Conservation (phyloP, 2,888 invertebrate species). For the Drosophila kokeensis region DNA sequence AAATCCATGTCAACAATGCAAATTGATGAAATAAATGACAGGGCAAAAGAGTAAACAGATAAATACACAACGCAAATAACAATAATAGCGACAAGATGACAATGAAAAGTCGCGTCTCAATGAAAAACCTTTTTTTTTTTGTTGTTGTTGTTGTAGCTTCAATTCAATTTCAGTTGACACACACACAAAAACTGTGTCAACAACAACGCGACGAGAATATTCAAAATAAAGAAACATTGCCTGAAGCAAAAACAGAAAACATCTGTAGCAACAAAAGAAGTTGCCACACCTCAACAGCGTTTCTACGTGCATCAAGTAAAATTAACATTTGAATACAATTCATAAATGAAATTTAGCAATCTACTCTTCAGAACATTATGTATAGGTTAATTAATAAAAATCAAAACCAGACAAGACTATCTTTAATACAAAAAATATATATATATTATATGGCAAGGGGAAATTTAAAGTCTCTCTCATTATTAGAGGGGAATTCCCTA, state of each 20-base stretch:
- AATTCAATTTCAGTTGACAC: slow-evolving; percentile 49
- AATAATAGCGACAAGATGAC: slow-evolving; percentile 31
- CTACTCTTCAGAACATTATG: background rate
- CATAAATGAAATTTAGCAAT: background rate
- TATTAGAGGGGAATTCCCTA: background rate
- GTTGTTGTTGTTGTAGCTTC: background rate
- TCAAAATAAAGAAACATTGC: slow-evolving; percentile 9
- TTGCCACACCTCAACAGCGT: slow-evolving; percentile 7
- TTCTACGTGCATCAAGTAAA: too few species aligned
- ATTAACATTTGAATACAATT: background rate
- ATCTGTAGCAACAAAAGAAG: background rate
- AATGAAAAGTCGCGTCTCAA: slow-evolving; percentile 48
- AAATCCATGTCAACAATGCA: slow-evolving; percentile 41
- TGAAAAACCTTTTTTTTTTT: slow-evolving; percentile 35
- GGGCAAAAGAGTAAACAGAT: slow-evolving; percentile 20
- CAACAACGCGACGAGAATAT: slow-evolving; percentile 38
- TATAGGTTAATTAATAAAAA: background rate
- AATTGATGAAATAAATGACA: slow-evolving; percentile 38
- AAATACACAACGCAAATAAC: slow-evolving; percentile 6
- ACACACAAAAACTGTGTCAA: slow-evolving; percentile 52
- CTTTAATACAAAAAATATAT: background rate
- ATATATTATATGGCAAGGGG: background rate
- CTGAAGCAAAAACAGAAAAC: background rate
- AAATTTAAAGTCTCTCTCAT: too few species aligned
- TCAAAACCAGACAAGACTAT: background rate